Base-by-base conservation (phyloP, 2,113 vertebrate species). In the Pseudorasbora parva region DNA sequence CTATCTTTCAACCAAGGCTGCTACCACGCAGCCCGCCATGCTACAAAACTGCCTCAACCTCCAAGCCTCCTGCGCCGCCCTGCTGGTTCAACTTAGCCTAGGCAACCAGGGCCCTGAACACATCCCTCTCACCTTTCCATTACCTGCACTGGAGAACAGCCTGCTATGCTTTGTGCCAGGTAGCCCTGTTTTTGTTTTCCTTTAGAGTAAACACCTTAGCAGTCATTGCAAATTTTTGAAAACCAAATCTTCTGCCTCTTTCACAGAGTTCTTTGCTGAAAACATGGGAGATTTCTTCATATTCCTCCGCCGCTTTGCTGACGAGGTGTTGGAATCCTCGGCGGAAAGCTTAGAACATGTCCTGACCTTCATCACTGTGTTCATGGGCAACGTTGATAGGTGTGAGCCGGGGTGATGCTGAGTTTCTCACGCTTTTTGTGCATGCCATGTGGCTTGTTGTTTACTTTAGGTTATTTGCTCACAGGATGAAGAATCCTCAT, bases 401-500 rank as follows among this genome's bases (percentile, higher is more conserved):
- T 99, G 90, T 6, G 27, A 49, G 51, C 21, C 49, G 3, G 14
- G 33, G 19, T 41, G 49, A 56, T 81, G 45, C 78, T 56, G 78
- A 68, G 78, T 49, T 81, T 66, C 56, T 43, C 59, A 59, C n/a
- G 8, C 74, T 5, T 25, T 82, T 47, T 64, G 11, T 59, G 6
- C 72, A 12, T 73, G 45, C 33, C 45, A 12, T 64, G 49, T 59
- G 43, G 8, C 73, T 41, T 51, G n/a, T 9, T 71, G 25, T 33
- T 62, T 71, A 17, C 43, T 43, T 7, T 56, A 5, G 23, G 59
- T 72, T 72, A 17, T 82, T 66, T 84, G 37, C 54, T 51, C 72
- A 77, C 88, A 99, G 98, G 89, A 98, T 99, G 98, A 98, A 98
- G 88, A 99, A 99, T 74, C 98, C 98, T 80, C 97, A 99, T 77